Base-by-base conservation (phyloP, 2,888 invertebrate species). In the Poecilobothrus nobilitatus region DNA sequence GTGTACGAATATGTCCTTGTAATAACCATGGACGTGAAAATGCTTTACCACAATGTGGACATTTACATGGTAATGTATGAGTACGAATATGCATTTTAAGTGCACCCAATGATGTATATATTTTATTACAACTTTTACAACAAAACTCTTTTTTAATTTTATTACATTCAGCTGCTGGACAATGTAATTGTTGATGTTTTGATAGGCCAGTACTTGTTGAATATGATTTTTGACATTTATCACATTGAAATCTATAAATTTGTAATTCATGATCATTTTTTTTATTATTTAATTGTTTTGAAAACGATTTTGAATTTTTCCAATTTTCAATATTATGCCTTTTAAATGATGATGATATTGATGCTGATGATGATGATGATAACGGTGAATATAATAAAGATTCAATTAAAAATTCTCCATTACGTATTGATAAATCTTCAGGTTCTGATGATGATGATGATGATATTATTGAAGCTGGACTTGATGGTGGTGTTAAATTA, bases 141-240 rank as follows among this genome's bases (percentile, higher is more conserved):
- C 77, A 74, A 69, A 80, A 79, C 62, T 92, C 90, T 81, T 95
- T 95, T 81, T 94, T 90, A 68, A 94, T 91, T 66, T 89, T 87
- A 72, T 91, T 90, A 67, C 91, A 91, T 72, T 89, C 89, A 71
- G 92, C 89, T 0, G 92, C 92, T 0, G 92, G 90, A 80, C 97
- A 97, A 77, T 97, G 97, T 83, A 95, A 95, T 80, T 97, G 95
- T 71, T 93, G 90, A 79, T 97, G 97, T 82, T 97, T 97, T 1
- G 94, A 91, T 20, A 97, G 85, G 0, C 97, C 97, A 66, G 95
- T 95, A 78, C 92, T 94, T 0, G 97, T 97, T 0, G 96, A 95
- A 83, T 97, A 97, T 72, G 94, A 94, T 81, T 97, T 96, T 67
- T 91, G 90, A 80, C 97, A 97, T 77, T 94, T 92, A 0, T 91